Evolutionary conservation across 2,888 invertebrate species (phyloP), one percentile per base, ranked within the genome.

Genomic region (Pterostichus madidus): DNA sequence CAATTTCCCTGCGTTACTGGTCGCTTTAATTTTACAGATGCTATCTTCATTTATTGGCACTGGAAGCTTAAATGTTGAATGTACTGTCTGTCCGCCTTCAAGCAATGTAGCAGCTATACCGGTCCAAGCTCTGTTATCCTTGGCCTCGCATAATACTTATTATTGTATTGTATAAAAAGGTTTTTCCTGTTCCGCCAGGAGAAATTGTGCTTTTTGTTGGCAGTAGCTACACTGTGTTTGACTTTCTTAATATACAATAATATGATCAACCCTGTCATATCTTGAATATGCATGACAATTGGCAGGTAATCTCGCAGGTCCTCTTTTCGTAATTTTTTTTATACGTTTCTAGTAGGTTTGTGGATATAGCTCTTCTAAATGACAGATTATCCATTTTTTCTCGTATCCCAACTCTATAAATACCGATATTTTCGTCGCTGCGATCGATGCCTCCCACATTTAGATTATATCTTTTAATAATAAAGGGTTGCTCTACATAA

Each of bases 371-470:
- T 49, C 84, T 61, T 8, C 49, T n/a, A n/a, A 64, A 46, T 85
- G 80, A 10, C 68, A 44, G 15, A 85, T 73, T 32, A 85, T 84
- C 79, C 84, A 84, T 44, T 84, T 85, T 79, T 85, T 85, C 11
- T 84, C 79, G 5, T 84, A 85, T 59, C 0, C 79, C 44, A 46
- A 83, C 73, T 32, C 85, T 59, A 59, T 85, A 85, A 2, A 84
- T 56, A 53, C 78, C 75, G 3, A 85, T 80, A 11, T 84, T 85
- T 61, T 84, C 77, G 52, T 85, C 83, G 5, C 35, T 5, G 6
- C 68, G 39, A 44, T 31, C 68, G 7, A 68, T n/a, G 11, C 68
- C 68, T 35, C 68, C 68, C 35, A 68, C 7, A n/a, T 68, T 68
- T 35, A 5, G 10, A 24, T 68, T 68, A 35, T 68, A 68, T 10